A percentile compares a stretch with the other conserved stretches of the same genome.
Conservation (phyloP, 2,797 vertebrate genomes). For the Melopsittacus undulatus region DNA sequence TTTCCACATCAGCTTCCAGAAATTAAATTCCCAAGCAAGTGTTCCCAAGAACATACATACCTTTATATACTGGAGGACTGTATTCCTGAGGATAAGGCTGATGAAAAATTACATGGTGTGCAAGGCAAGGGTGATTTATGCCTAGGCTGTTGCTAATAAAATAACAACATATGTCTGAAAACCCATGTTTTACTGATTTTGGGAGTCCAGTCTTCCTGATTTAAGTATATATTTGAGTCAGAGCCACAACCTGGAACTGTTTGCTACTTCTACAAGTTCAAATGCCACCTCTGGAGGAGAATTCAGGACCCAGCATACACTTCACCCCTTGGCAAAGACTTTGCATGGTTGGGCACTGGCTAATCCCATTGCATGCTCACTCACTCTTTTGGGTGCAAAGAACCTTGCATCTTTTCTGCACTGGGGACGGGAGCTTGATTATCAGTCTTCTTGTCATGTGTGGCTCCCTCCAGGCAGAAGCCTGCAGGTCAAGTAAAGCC, state of each 20-base stretch:
- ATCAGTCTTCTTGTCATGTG: background rate
- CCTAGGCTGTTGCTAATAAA: background rate
- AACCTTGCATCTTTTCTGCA: background rate
- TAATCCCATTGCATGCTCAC: background rate
- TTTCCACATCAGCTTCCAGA: background rate
- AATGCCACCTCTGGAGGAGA: background rate
- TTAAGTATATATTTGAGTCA: background rate
- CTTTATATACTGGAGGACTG: background rate
- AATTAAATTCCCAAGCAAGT: background rate
- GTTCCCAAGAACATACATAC: background rate
- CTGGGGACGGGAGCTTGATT: background rate
- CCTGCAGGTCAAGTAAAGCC: background rate
- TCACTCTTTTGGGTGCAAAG: background rate
- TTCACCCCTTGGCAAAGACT: background rate
- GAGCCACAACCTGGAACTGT: background rate
- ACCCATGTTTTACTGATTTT: background rate
- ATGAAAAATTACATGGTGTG: background rate
- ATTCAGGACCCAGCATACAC: background rate
- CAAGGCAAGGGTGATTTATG: background rate
- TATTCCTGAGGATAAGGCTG: background rate
- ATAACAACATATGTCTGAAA: background rate
- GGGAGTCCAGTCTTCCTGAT: background rate
- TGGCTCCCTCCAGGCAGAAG: background rate
- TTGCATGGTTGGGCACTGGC: background rate
- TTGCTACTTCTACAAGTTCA: background rate